Evolutionary conservation across 2,113 vertebrate species (phyloP).

Genomic region (Protomyctophum bolini): DNA sequence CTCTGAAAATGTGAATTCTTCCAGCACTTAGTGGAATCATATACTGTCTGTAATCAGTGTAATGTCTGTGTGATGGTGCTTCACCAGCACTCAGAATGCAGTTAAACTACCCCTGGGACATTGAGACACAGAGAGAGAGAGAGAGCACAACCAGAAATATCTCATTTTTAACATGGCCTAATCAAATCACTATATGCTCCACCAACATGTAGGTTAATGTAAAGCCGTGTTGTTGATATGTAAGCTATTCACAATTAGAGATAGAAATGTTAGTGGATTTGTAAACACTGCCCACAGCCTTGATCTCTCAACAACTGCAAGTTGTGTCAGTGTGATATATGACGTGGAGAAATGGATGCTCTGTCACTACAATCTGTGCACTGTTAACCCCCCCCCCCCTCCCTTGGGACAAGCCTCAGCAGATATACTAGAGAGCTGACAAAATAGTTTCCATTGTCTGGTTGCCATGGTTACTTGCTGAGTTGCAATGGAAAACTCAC

Average conservation of each 20-base stretch:
- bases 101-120: constrained; percentile 27
- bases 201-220: too few species aligned
- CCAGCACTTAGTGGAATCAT: constrained; percentile 4
- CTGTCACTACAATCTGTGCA: constrained; percentile 7
- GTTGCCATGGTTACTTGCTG: constrained; percentile 70
- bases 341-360: constrained; percentile 7
- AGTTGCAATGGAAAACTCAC: constrained; percentile 68
- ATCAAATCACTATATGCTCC: constrained; percentile 46
- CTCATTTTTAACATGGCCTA: constrained; percentile 19
- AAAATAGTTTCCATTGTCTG: constrained; percentile 67
- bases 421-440: constrained; percentile 56
- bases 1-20: constrained; percentile 56
- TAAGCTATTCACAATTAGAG: too few species aligned
- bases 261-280: too few species aligned
- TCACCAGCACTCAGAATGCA: constrained; percentile 45
- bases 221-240: too few species aligned
- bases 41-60: neutral
- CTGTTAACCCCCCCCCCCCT: constrained; percentile 2
- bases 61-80: constrained; percentile 22
- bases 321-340: neutral
- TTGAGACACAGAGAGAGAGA: constrained; percentile 18
- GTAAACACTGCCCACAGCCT: too few species aligned
- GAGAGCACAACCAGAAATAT: constrained; percentile 42
- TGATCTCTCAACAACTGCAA: too few species aligned
- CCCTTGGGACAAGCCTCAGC: constrained; percentile 32